Evolutionary conservation across 2,888 invertebrate species (phyloP).

Genomic region (Eurytoma californica): DNA sequence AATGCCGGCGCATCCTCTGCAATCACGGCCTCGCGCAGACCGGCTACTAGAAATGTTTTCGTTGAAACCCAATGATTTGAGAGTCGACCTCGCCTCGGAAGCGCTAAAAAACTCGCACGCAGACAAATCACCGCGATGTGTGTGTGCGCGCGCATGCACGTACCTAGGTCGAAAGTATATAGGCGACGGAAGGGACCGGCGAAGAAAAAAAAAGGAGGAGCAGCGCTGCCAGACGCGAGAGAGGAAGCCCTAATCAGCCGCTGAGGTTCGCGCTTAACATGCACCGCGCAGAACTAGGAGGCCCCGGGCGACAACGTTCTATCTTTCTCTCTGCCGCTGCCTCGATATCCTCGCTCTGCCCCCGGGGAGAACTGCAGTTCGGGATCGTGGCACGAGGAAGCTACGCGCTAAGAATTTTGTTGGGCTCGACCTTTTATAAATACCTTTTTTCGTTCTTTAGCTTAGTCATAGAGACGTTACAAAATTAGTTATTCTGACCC

Average conservation of each 20-base stretch:
- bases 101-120: slow-evolving; percentile 1
- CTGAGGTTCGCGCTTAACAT: slow-evolving; percentile 47
- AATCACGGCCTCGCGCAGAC: slow-evolving; percentile 20
- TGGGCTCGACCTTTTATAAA: not conserved
- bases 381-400: slow-evolving; percentile 2
- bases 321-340: not conserved
- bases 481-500: not conserved
- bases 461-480: too few species aligned
- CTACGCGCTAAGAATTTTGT: slow-evolving; percentile 14
- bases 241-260: slow-evolving; percentile 50
- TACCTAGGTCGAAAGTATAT: slow-evolving; percentile 9
- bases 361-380: not conserved
- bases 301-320: slow-evolving; percentile 34
- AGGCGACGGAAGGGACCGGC: not conserved
- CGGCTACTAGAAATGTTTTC: slow-evolving; percentile 40
- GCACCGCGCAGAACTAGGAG: slow-evolving; percentile 42
- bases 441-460: too few species aligned
- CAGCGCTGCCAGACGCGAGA: slow-evolving; percentile 15
- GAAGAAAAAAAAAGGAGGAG: not conserved
- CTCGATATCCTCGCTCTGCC: not conserved
- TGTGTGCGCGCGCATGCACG: not conserved
- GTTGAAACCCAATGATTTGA: slow-evolving; percentile 53
- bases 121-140: slow-evolving; percentile 18
- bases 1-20: slow-evolving; percentile 27
- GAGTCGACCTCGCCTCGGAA: slow-evolving; percentile 2